Conservation (phyloP, 2,797 vertebrate genomes). For the Phyllotis vaccarum region DNA sequence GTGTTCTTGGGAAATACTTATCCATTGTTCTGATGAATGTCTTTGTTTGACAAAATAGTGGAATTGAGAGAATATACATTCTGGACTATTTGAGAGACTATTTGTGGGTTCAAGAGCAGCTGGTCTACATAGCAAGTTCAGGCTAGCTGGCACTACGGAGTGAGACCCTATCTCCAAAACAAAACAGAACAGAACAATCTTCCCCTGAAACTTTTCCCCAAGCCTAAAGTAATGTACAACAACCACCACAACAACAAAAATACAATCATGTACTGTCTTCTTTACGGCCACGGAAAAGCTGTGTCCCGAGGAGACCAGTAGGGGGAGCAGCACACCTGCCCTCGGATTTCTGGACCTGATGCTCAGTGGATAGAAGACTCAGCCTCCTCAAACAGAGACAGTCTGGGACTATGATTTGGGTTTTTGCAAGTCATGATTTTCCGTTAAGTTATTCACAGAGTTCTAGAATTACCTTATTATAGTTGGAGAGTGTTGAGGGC, state of each 20-base stretch:
- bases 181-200: not conserved
- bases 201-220: no score
- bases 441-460: conserved; percentile 6
- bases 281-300: not conserved
- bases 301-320: conserved; percentile 35
- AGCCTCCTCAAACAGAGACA: not conserved
- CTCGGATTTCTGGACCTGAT: not conserved
- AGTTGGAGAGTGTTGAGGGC: not conserved
- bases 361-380: not conserved
- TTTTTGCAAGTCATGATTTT: conserved; percentile 38
- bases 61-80: not conserved
- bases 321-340: conserved; percentile 77
- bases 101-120: not conserved
- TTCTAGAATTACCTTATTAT: conserved; percentile 22
- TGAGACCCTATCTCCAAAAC: not conserved
- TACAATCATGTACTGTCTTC: not conserved
- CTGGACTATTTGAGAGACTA: not conserved
- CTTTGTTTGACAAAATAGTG: not conserved
- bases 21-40: not conserved
- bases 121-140: not conserved
- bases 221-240: not conserved
- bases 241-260: not conserved
- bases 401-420: not conserved
- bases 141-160: not conserved
- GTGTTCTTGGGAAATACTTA: not conserved